Base-by-base conservation (phyloP, 2,113 vertebrate genomes). In the Parotia lawesii region DNA sequence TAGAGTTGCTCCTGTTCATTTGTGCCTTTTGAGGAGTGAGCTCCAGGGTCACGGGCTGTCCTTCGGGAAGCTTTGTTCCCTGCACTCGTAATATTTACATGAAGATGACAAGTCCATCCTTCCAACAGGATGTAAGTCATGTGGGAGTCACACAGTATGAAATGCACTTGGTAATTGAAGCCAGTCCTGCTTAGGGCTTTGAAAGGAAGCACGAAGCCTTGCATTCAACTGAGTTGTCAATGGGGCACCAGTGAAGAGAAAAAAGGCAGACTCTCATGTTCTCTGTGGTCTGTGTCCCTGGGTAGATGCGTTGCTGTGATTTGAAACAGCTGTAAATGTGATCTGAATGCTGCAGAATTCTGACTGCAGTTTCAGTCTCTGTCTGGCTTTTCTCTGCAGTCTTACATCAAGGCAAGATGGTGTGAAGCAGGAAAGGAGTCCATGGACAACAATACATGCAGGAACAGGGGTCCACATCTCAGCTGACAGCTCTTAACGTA, bases 271-370 rank as follows among this genome's bases (percentile, higher is more conserved):
- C 42, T 76, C 5, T 1, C 1, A 0, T 79, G 74, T 71, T 79
- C n/a, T 82, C 42, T 69, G 87, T 72, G 86, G 84, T 87, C 62
- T 85, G 11, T 90, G 74, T 93, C 12, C 0, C 64, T 79, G 85
- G 23, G 28, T 65, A 50, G 62, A 93, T 2, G 23, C 37, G 70
- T 31, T 85, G 78, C 78, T 58, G 31, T 87, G 74, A 94, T 93
- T 85, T 73, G 90, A 93, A 96, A 90, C 92, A 94, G 82, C 66
- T 64, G 38, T 24, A 69, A 89, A 72, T 79, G 16, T 69, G 62
- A 85, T 90, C 62, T 54, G 69, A 90, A n/a, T 62, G 58, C n/a
- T 76, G 45, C 62, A 85, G 37, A 91, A 89, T 48, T 50, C 45
- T 72, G 28, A 71, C 8, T 78, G 37, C 44, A 69, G 21, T 79